These are phyloP conservation scores for Lethrus apterus DNA, from an alignment of 1,140 invertebrate species.

Conservation along the genomic window DNA sequence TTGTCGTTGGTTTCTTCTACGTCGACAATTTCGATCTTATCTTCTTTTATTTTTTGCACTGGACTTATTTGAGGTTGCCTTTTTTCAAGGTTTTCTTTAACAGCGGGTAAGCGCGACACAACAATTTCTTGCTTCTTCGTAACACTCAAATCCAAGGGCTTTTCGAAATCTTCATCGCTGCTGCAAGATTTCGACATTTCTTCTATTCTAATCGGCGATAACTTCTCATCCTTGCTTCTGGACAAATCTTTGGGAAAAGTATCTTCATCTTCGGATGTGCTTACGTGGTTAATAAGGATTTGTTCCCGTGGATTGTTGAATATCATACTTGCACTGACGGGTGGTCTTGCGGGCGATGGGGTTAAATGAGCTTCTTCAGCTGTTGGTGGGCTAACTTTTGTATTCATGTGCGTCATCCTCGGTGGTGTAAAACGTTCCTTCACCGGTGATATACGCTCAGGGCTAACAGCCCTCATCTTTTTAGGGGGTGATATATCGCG, in stretches of 20 bases:
- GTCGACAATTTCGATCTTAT: constrained; percentile 31
- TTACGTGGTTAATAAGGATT: constrained; percentile 18
- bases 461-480: constrained; percentile 34
- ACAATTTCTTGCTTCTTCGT: constrained; percentile 39
- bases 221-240: not conserved
- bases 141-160: constrained; percentile 68
- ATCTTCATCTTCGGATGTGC: constrained; percentile 23
- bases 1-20: constrained; percentile 27
- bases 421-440: constrained; percentile 46
- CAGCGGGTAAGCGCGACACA: no score
- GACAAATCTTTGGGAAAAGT: constrained; percentile 33
- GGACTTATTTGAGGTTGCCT: not conserved
- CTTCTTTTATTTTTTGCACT: constrained; percentile 17
- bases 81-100: no score
- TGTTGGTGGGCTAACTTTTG: constrained; percentile 55
- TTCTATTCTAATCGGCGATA: not conserved
- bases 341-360: constrained; percentile 56
- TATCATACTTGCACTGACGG: constrained; percentile 35
- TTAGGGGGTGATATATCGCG: constrained; percentile 29
- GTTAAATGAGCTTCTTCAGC: constrained; percentile 57
- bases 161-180: constrained; percentile 44
- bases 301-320: constrained; percentile 41
- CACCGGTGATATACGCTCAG: constrained; percentile 23
- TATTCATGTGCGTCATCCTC: constrained; percentile 37
- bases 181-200: constrained; percentile 20